A percentile compares a stretch with the other conserved stretches of the same genome.
These are phyloP conservation scores for Manacus vitellinus DNA, from an alignment of 2,113 vertebrate genomes.

Conservation along the genomic window DNA sequence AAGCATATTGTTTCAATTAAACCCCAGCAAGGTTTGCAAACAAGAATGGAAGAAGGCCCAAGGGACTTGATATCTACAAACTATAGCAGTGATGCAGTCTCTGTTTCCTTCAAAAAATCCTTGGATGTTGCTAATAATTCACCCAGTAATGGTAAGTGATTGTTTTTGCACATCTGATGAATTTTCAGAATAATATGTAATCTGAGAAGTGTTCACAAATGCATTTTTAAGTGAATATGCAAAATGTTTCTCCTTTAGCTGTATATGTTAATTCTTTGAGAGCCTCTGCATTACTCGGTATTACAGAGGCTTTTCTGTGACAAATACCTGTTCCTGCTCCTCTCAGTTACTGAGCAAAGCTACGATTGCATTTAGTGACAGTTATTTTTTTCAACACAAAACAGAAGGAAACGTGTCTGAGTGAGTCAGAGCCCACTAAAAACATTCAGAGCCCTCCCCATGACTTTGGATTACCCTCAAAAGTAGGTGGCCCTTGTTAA, in stretches of 20 bases:
- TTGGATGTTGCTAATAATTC: conserved; percentile 2
- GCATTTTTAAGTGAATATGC: background rate
- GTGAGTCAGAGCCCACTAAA: background rate
- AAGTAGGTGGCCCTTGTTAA: background rate
- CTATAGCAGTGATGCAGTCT: background rate
- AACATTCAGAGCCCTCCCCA: background rate
- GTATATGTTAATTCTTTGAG: background rate
- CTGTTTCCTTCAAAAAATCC: conserved; percentile 8
- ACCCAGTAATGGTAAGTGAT: conserved; percentile 15
- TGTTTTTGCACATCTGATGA: background rate
- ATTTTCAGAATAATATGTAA: background rate
- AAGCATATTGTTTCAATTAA: conserved; percentile 66
- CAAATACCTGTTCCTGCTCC: background rate
- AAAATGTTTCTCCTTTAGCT: background rate
- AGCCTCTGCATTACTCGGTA: background rate
- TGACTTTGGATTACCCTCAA: background rate
- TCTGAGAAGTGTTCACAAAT: background rate
- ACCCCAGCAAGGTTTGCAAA: conserved; percentile 47
- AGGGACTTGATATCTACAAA: conserved; percentile 18
- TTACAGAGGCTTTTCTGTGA: background rate
- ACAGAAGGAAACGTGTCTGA: background rate
- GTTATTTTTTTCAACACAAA: background rate
- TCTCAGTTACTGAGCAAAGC: background rate
- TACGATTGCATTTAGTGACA: background rate
- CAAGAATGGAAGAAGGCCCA: conserved; percentile 21